phyloP scores from a whole-genome alignment of 2,113 vertebrate species.

The Brachypteracias leptosomus region DNA sequence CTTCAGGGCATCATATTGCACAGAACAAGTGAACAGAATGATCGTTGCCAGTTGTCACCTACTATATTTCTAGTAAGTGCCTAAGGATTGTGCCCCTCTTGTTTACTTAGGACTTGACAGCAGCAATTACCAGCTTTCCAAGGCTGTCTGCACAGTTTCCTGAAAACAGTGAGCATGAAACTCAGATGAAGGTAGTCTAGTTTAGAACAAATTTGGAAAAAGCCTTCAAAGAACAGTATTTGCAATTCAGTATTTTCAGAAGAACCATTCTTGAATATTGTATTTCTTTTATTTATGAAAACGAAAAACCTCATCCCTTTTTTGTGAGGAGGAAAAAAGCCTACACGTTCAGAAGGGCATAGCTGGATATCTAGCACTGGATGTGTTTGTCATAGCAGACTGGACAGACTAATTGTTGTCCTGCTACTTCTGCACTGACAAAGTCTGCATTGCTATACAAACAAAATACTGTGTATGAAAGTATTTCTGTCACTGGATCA shows the following conservation, averaged over 20 bases:
- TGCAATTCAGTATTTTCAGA: too few species aligned
- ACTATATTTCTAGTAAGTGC: neutral
- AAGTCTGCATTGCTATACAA: neutral
- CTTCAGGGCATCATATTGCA: neutral
- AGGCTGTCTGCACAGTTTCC: neutral
- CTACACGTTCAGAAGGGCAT: rapidly evolving
- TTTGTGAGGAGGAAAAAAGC: neutral
- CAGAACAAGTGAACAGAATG: neutral
- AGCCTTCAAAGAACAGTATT: neutral
- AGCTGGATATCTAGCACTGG: neutral
- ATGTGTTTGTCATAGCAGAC: neutral
- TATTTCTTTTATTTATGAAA: neutral
- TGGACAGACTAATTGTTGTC: neutral
- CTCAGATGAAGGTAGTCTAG: neutral
- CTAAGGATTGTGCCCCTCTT: neutral
- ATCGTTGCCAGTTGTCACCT: neutral
- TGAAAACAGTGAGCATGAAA: neutral
- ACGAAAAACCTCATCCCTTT: neutral
- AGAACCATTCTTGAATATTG: neutral
- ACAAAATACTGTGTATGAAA: neutral
- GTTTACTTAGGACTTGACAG: neutral
- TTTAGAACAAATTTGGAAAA: neutral
- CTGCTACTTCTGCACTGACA: neutral
- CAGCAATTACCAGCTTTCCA: neutral
- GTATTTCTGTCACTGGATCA: neutral